phyloP scores from a whole-genome alignment of 2,888 invertebrate species.

The Lasioglossum vierecki region DNA sequence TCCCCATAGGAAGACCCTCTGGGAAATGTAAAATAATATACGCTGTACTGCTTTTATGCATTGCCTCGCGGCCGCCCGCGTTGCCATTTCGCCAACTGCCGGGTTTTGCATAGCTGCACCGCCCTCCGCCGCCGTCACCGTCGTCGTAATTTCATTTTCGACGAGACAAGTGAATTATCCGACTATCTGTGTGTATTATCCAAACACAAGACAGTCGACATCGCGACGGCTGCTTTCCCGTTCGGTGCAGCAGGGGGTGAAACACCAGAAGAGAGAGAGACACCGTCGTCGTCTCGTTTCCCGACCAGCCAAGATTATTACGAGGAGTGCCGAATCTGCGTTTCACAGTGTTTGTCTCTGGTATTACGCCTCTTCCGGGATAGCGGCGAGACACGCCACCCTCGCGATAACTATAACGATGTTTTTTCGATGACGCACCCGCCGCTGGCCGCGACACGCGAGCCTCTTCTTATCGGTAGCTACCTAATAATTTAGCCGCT shows the following conservation, averaged over 20 bases:
- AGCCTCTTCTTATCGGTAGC: slow-evolving; percentile 13
- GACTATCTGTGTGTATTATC: slow-evolving; percentile 73
- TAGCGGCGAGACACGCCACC: slow-evolving; percentile 4
- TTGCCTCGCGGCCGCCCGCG: slow-evolving; percentile 58
- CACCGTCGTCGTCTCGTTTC: slow-evolving; percentile 17
- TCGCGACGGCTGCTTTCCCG: slow-evolving; percentile 36
- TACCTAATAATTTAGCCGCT: slow-evolving; percentile 17
- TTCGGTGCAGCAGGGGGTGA: neutral
- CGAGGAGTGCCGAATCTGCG: slow-evolving; percentile 62
- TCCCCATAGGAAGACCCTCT: slow-evolving; percentile 60
- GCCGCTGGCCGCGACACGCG: slow-evolving; percentile 9
- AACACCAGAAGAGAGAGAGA: neutral
- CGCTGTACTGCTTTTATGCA: slow-evolving; percentile 67
- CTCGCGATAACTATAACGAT: slow-evolving; percentile 39
- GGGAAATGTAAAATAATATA: slow-evolving; percentile 80
- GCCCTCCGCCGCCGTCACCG: slow-evolving; percentile 1
- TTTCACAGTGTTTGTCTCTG: slow-evolving; percentile 60
- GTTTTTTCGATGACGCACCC: slow-evolving; percentile 25
- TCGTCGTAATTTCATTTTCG: slow-evolving; percentile 72
- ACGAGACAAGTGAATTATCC: slow-evolving; percentile 74
- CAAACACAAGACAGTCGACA: slow-evolving; percentile 61
- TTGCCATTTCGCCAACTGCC: slow-evolving; percentile 62
- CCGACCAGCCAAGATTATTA: slow-evolving; percentile 56
- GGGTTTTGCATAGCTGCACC: slow-evolving; percentile 62
- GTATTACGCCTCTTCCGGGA: slow-evolving; percentile 43